Evolutionary conservation across 2,888 invertebrate species (phyloP).

Genomic region (Microplitis deprimator): DNA sequence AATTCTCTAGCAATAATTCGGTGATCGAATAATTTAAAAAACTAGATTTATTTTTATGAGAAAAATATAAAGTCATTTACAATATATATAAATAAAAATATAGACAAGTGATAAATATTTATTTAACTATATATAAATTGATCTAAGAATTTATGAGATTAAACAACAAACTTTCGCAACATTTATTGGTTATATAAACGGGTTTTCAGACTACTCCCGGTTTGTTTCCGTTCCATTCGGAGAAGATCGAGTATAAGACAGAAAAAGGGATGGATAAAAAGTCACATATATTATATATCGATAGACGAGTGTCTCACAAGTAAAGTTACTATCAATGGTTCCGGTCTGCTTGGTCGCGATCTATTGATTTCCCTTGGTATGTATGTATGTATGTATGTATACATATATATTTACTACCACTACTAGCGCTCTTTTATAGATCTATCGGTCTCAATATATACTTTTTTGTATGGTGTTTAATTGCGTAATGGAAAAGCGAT

Average conservation of each 20-base stretch:
- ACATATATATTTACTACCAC: neutral
- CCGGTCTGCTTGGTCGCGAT: neutral
- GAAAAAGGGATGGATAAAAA: neutral
- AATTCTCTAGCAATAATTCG: no score
- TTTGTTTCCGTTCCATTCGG: constrained; percentile 22
- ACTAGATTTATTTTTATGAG: no score
- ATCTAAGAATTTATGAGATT: neutral
- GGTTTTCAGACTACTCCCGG: constrained; percentile 11
- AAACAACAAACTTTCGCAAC: constrained; percentile 1
- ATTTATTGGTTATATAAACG: neutral
- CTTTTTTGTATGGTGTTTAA: neutral
- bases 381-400: neutral
- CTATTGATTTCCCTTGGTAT: neutral
- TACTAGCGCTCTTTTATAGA: neutral
- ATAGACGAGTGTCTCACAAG: neutral
- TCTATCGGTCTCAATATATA: neutral
- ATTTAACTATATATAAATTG: neutral
- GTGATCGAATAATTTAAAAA: no score
- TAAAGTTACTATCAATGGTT: neutral
- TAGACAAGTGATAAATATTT: neutral
- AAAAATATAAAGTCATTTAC: constrained; percentile 9
- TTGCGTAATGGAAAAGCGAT: constrained; percentile 24
- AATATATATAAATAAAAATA: neutral
- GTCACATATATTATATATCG: neutral
- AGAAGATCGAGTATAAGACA: constrained; percentile 3